Evolutionary conservation across 2,888 invertebrate species (phyloP).

Genomic region (Didymodactylos carnosus): DNA sequence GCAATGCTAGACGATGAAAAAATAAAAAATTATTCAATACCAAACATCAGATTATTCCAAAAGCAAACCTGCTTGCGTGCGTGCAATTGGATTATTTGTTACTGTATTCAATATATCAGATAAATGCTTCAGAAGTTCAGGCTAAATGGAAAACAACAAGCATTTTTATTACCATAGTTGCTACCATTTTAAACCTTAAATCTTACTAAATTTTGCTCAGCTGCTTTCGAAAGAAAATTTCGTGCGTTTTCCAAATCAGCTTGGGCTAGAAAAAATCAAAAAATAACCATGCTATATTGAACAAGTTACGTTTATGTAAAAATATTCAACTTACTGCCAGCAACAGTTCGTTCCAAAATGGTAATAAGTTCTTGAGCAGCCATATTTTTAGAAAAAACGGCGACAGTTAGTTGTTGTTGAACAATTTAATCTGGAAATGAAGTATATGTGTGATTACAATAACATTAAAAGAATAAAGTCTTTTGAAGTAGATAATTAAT

Average conservation of each 20-base stretch:
- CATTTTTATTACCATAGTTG: neutral
- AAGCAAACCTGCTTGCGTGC: slow-evolving; percentile 10
- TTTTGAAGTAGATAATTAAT: too few species aligned
- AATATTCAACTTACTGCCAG: neutral
- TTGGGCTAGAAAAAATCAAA: neutral
- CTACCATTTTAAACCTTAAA: too few species aligned
- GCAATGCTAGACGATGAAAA: neutral
- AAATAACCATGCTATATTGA: neutral
- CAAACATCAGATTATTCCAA: neutral
- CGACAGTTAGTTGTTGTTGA: too few species aligned
- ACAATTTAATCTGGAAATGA: too few species aligned
- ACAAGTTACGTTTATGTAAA: too few species aligned
- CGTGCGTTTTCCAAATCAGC: slow-evolving; percentile 9
- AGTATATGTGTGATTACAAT: too few species aligned
- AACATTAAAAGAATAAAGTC: too few species aligned
- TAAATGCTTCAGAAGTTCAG: slow-evolving; percentile 4
- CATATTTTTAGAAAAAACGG: too few species aligned
- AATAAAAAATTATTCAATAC: neutral
- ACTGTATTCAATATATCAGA: slow-evolving; percentile 5
- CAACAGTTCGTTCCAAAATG: neutral
- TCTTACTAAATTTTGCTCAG: slow-evolving; percentile 9
- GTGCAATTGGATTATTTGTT: slow-evolving; percentile 3
- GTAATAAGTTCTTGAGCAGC: neutral
- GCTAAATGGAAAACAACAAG: neutral
- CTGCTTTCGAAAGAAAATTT: slow-evolving; percentile 9